phyloP scores from a whole-genome alignment of 2,888 invertebrate species.

The Drosophila longiperda region DNA sequence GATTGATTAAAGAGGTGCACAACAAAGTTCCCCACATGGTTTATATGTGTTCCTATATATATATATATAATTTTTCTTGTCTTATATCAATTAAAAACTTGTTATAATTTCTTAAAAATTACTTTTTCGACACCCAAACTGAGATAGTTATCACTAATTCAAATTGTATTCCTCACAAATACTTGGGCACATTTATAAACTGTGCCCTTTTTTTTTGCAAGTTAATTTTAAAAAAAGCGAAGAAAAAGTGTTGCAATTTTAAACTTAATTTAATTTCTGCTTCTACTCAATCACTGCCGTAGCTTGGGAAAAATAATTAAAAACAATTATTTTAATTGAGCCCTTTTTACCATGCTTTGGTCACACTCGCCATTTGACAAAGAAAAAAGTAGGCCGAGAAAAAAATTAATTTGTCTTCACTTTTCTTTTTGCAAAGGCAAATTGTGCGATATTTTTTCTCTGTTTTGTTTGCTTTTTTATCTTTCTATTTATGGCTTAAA shows the following conservation, averaged over 20 bases:
- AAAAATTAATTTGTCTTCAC: conserved; percentile 7
- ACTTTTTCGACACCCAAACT: background rate
- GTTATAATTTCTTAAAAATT: background rate
- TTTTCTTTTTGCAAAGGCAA: conserved; percentile 13
- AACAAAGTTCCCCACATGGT: background rate
- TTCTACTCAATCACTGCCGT: conserved; percentile 7
- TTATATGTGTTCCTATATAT: background rate
- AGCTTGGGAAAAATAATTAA: conserved; percentile 16
- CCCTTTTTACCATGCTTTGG: background rate
- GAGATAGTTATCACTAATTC: background rate
- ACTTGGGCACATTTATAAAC: background rate
- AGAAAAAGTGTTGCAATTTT: background rate
- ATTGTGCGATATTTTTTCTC: background rate
- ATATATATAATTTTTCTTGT: background rate
- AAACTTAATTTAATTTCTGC: background rate
- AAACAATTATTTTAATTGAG: conserved; percentile 21
- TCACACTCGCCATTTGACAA: background rate
- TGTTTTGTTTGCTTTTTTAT: background rate
- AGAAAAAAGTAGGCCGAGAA: background rate
- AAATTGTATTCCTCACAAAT: background rate
- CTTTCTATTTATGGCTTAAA: background rate
- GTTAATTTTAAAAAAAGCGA: background rate
- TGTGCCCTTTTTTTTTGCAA: background rate
- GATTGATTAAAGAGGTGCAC: background rate
- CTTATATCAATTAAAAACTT: background rate